A percentile compares a stretch with the other conserved stretches of the same genome.
These are phyloP conservation scores for Chaitophorus viminalis DNA, from an alignment of 2,888 invertebrate genomes.

Conservation along the genomic window DNA sequence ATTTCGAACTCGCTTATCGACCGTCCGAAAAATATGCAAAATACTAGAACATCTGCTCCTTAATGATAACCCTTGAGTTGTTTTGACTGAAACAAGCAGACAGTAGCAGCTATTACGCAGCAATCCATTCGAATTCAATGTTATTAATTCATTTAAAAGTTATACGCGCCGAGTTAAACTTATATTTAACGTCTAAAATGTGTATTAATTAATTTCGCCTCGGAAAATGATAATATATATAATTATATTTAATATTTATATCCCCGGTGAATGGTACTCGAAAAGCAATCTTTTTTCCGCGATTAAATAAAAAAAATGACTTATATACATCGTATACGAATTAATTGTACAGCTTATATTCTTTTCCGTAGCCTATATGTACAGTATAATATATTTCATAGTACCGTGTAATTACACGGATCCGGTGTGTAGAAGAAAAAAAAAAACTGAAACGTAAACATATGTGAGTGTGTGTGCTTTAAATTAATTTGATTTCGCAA, in stretches of 20 bases:
- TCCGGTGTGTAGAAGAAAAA: neutral
- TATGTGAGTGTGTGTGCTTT: neutral
- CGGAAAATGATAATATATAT: neutral
- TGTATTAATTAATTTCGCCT: neutral
- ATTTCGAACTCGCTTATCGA: constrained; percentile 46
- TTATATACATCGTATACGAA: neutral
- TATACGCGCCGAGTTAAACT: neutral
- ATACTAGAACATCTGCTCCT: constrained; percentile 42
- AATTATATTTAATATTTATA: neutral
- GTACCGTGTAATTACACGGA: neutral
- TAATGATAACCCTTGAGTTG: constrained; percentile 45
- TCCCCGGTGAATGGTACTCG: neutral
- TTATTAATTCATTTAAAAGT: constrained; percentile 12
- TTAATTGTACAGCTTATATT: neutral
- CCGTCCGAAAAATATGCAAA: constrained; percentile 47
- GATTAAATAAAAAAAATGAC: neutral
- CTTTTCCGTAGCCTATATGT: neutral
- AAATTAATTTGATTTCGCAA: neutral
- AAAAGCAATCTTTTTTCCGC: neutral
- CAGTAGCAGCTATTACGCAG: constrained; percentile 17
- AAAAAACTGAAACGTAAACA: neutral
- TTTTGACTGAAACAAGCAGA: constrained; percentile 19
- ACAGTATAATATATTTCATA: no score
- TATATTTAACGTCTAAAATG: neutral
- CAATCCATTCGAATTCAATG: constrained; percentile 33